Conservation (phyloP, 1,140 invertebrate species). For the Tribolium madens region DNA sequence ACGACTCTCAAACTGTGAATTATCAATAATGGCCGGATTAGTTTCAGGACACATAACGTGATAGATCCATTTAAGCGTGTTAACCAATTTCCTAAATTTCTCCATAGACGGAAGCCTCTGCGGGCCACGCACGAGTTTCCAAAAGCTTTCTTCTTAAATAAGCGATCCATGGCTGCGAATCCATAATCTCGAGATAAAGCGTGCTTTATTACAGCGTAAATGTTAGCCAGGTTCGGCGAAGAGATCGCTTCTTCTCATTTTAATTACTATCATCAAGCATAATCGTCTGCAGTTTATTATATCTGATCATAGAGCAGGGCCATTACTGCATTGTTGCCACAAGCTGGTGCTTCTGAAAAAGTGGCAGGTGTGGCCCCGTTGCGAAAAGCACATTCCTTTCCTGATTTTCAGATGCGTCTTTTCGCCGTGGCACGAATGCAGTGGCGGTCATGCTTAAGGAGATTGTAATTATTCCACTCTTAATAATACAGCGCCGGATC, state of each 20-base stretch:
- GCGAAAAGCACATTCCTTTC: slow-evolving; percentile 30
- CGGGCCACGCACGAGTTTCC: slow-evolving; percentile 20
- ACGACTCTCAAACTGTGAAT: slow-evolving; percentile 16
- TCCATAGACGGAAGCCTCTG: slow-evolving; percentile 5
- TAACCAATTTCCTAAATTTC: slow-evolving; percentile 37
- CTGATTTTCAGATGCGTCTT: slow-evolving; percentile 20
- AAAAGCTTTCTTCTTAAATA: slow-evolving; percentile 11
- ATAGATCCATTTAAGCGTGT: slow-evolving; percentile 4
- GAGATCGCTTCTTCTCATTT: slow-evolving; percentile 22
- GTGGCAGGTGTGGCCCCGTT: slow-evolving; percentile 11
- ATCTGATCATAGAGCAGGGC: slow-evolving; percentile 40
- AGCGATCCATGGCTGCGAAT: neutral
- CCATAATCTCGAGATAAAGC: neutral
- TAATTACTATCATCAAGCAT: slow-evolving; percentile 42
- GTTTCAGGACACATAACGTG: slow-evolving; percentile 12
- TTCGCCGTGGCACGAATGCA: slow-evolving; percentile 19
- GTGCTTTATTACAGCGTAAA: slow-evolving; percentile 5
- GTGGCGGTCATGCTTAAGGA: slow-evolving; percentile 24
- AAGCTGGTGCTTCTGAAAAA: slow-evolving; percentile 41
- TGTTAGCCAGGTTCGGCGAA: neutral
- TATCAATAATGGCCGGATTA: slow-evolving; percentile 16
- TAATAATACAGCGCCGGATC: slow-evolving; percentile 51
- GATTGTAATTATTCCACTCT: slow-evolving; percentile 48
- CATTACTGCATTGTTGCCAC: slow-evolving; percentile 33
- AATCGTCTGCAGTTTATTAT: slow-evolving; percentile 45